A percentile compares a stretch with the other conserved stretches of the same genome.
Conservation (phyloP, 2,113 vertebrate species). For the Mastomys natalensis region DNA sequence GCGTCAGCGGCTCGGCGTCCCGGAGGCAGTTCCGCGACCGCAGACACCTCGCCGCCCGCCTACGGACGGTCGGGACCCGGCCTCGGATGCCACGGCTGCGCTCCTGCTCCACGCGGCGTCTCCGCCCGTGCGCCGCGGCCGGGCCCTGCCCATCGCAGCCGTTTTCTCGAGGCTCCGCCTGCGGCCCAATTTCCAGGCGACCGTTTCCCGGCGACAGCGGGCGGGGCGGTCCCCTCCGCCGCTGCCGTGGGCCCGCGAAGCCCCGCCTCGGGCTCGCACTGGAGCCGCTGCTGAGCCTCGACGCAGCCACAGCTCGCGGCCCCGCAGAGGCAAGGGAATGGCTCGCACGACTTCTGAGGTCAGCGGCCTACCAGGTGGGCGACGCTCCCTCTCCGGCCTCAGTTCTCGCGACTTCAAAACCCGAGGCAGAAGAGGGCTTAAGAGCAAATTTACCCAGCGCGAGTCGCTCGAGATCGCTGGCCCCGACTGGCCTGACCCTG, state of each 20-base stretch:
- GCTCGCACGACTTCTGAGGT: background rate
- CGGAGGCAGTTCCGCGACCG: background rate
- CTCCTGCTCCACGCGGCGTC: background rate
- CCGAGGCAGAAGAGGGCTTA: slow-evolving; percentile 1
- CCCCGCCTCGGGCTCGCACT: slow-evolving; percentile 61
- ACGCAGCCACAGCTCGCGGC: background rate
- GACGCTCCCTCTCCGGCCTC: background rate
- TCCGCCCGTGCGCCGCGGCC: background rate
- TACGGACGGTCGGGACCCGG: background rate
- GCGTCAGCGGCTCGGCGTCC: background rate
- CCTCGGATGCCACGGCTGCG: background rate
- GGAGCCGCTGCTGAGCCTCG: background rate
- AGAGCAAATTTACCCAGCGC: background rate
- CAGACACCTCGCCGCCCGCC: background rate
- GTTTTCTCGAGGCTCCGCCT: slow-evolving; percentile 64
- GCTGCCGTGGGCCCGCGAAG: background rate
- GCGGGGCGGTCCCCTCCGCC: slow-evolving; percentile 42
- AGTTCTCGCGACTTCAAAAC: background rate
- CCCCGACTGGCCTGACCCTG: background rate
- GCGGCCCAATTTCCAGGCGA: slow-evolving; percentile 78
- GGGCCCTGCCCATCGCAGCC: slow-evolving; percentile 4
- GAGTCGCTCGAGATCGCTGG: background rate
- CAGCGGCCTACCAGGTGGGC: background rate
- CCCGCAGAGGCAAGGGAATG: background rate
- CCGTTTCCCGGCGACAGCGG: slow-evolving; percentile 73